Conservation (phyloP, 2,888 invertebrate species). For the Dorcus hopei region DNA sequence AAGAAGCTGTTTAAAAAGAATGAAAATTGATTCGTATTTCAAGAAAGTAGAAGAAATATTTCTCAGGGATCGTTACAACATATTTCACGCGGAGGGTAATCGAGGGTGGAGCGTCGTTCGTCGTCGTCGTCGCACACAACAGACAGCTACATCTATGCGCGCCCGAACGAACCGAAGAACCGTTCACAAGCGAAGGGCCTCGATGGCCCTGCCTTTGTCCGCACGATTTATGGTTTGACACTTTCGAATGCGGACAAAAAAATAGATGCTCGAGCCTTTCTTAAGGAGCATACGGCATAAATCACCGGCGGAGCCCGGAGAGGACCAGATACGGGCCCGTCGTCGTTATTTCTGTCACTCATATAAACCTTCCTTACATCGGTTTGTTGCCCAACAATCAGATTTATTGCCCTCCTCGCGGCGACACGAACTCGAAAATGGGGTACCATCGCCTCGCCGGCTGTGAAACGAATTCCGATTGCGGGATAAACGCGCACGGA, state of each 20-base stretch:
- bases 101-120: no score
- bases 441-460: constrained; percentile 3
- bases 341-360: constrained; percentile 48
- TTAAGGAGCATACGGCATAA: constrained; percentile 49
- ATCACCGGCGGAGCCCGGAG: constrained; percentile 40
- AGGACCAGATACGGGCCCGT: constrained; percentile 27
- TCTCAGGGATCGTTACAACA: no score
- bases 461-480: background rate
- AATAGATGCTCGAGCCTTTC: constrained; percentile 50
- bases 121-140: constrained; percentile 3
- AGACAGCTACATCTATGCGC: constrained; percentile 30
- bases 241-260: constrained; percentile 48
- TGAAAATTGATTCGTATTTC: no score
- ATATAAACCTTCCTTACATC: constrained; percentile 47
- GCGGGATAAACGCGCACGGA: no score
- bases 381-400: constrained; percentile 49
- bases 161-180: constrained; percentile 18
- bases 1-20: no score
- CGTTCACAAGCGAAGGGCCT: constrained; percentile 2
- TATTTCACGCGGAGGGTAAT: no score
- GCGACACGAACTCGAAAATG: constrained; percentile 19
- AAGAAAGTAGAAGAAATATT: no score
- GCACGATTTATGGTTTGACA: constrained; percentile 50
- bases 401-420: constrained; percentile 41
- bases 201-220: constrained; percentile 29